Base-by-base conservation (phyloP, 2,797 vertebrate genomes). In the Chelidonichthys spinosus region DNA sequence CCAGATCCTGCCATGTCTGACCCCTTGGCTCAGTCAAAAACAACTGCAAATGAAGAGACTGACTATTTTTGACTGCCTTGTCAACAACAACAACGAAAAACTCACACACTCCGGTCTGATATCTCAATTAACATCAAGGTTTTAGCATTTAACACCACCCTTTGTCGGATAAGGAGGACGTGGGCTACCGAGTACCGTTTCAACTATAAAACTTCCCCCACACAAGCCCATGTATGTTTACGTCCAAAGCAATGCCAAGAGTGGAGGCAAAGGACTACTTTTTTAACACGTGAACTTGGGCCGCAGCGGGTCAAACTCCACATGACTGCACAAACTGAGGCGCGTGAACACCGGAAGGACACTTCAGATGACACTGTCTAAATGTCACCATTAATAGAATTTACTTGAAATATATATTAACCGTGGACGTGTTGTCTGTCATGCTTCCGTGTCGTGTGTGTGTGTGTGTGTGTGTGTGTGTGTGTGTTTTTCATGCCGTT, bases 131-230 rank as follows among this genome's bases (percentile, higher is more conserved):
- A 49, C 59, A 68, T 54, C 63, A 46, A 46, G 39, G 8, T 35
- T 62, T 55, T 49, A 54, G 44, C 66, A 55, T 46, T 53, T 54
- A 40, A 68, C 52, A 69, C 4, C 32, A 47, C 43, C 18, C 39
- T 17, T 62, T 17, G 46, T n/a, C 35, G 54, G 74, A 44, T 33
- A 25, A 25, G 25, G 59, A 58, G 40, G 58, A 42, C 65, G 62
- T 46, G 54, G 52, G 53, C 39, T 80, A 63, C 63, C 11, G 39
- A 33, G 14, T 15, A n/a, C 6, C 60, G 70, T 85, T 87, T 85
- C 63, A 72, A 69, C 67, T 82, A 42, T 39, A 84, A 84, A 89
- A 81, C 82, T 72, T 71, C 3, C 62, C 7, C 62, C 65, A 76
- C 74, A 72, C 65, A 42, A 17, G 14, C 11, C 18, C 46, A n/a